Base-by-base conservation (phyloP, 2,113 vertebrate genomes). In the Brachypodius melanocephalos region DNA sequence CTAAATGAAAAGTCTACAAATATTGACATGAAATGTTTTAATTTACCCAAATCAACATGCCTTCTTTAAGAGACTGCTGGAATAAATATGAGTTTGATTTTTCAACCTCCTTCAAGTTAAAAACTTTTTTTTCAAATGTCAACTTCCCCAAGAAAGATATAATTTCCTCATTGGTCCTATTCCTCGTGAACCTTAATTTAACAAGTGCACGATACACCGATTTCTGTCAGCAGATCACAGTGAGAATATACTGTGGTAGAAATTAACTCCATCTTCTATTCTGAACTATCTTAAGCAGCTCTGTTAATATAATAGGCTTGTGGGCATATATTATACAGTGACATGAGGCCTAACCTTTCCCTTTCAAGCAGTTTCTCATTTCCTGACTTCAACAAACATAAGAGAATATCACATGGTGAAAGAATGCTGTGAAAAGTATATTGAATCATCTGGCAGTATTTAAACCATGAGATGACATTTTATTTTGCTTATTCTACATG, bases 321-420 rank as follows among this genome's bases (percentile, higher is more conserved):
- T 91, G 79, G 91, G 77, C 80, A 96, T 87, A 89, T 76, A 94
- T 94, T 96, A 89, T 94, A 80, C 79, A 78, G 68, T 92, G 92
- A 93, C 95, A 97, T 6, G 2, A 93, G 82, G 80, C 46, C 86
- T 95, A 97, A 96, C 90, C 92, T 95, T 93, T 95, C 92, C 63
- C 92, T 96, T 94, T 93, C 93, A 96, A 95, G 93, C 89, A 96
- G 91, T 95, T 96, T 94, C 93, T 95, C 92, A 96, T 96, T 97
- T 95, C 95, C 94, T 95, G 91, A 89, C 88, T 97, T 93, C 94
- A 92, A 89, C 91, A 95, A 95, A 95, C 88, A 92, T 94, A 80
- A 90, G 72, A 94, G 87, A 97, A 63, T 89, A 95, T 93, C 89
- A 95, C 76, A 90, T 92, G 86, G 91, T 89, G 76, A 94, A 97